Evolutionary conservation across 2,113 vertebrate species (phyloP).

Genomic region (Cynocephalus volans): DNA sequence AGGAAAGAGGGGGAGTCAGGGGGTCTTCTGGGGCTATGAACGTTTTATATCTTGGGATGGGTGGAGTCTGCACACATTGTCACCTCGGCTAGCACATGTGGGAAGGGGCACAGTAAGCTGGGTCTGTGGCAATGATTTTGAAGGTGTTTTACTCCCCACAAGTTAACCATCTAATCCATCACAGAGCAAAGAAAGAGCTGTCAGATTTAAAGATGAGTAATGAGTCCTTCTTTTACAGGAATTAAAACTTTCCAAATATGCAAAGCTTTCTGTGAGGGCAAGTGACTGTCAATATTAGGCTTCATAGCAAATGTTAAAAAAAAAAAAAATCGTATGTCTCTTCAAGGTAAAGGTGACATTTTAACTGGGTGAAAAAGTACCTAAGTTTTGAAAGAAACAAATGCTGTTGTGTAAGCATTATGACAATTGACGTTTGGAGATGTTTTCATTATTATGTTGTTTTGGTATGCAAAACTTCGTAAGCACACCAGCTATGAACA

Average conservation of each 20-base stretch:
- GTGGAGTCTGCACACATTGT: not conserved
- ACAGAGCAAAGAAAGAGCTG: not conserved
- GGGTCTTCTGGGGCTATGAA: not conserved
- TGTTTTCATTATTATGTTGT: too few relatives aligned
- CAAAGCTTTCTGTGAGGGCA: not conserved
- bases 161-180: not conserved
- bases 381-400: too few relatives aligned
- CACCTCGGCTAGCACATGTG: not conserved
- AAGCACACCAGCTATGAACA: too few relatives aligned
- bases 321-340: too few relatives aligned
- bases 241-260: not conserved
- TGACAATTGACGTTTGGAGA: too few relatives aligned
- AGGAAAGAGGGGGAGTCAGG: not conserved
- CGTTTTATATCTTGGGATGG: not conserved
- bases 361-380: too few relatives aligned
- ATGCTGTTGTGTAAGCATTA: too few relatives aligned
- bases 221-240: not conserved
- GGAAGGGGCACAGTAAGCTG: too few relatives aligned
- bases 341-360: too few relatives aligned
- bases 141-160: not conserved
- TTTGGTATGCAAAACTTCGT: too few relatives aligned
- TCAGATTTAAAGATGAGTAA: not conserved
- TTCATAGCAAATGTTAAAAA: not conserved
- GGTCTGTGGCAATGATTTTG: not conserved
- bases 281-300: not conserved